A percentile compares a stretch with the other conserved stretches of the same genome.
These are phyloP conservation scores for Malthinus flaveolus DNA, from an alignment of 2,888 invertebrate genomes.

Conservation along the genomic window DNA sequence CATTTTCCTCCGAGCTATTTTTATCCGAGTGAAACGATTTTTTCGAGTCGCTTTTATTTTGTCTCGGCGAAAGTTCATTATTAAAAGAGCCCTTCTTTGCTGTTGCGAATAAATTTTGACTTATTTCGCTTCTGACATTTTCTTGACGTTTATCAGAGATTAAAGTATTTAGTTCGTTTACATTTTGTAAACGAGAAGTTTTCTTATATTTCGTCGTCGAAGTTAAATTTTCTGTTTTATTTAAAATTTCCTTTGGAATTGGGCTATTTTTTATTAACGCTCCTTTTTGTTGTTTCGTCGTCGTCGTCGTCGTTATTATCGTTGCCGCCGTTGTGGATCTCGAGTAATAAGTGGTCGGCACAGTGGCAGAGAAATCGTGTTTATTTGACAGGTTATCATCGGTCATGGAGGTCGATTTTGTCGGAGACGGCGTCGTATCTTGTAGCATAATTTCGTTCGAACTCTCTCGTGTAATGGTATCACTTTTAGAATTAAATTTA, in stretches of 20 bases:
- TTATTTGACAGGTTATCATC: slow-evolving; percentile 19
- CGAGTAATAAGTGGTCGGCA: slow-evolving; percentile 9
- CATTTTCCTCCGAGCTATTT: slow-evolving; percentile 29
- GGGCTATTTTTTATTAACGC: not conserved
- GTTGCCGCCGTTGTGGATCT: not conserved
- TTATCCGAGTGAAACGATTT: slow-evolving; percentile 7
- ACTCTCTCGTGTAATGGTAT: slow-evolving; percentile 7
- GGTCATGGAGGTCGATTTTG: slow-evolving; percentile 19
- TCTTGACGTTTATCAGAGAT: slow-evolving; percentile 25
- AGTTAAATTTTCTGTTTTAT: not conserved
- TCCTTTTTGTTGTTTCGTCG: not conserved
- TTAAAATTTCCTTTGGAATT: slow-evolving; percentile 2
- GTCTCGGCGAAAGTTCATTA: slow-evolving; percentile 15
- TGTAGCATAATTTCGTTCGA: slow-evolving; percentile 9
- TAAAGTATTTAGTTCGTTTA: slow-evolving; percentile 32
- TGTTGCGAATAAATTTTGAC: slow-evolving; percentile 31
- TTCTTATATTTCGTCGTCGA: slow-evolving; percentile 7
- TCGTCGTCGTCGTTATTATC: not conserved
- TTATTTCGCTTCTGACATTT: slow-evolving; percentile 30
- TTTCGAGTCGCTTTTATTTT: slow-evolving; percentile 14
- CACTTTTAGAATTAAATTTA: slow-evolving; percentile 11
- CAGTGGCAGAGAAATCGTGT: slow-evolving; percentile 6
- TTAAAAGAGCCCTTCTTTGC: slow-evolving; percentile 23
- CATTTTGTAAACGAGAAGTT: slow-evolving; percentile 19
- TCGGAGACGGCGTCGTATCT: slow-evolving; percentile 8